These are phyloP conservation scores for Lepus townsendii DNA, from an alignment of 2,797 vertebrate genomes.

Conservation along the genomic window DNA sequence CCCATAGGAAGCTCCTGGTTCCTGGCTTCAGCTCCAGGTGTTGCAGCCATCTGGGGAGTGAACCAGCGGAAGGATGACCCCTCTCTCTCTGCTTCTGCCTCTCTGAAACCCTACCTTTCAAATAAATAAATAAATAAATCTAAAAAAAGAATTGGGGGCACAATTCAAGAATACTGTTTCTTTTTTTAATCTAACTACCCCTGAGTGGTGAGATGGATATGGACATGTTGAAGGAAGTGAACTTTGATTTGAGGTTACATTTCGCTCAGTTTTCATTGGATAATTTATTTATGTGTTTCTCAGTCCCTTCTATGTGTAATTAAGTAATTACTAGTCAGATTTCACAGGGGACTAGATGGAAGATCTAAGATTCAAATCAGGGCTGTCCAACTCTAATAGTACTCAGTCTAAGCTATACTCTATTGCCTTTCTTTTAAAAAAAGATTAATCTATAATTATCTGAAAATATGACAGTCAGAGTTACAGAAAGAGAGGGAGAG, in stretches of 20 bases:
- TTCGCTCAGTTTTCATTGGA: slow-evolving; percentile 55
- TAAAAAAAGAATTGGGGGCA: neutral
- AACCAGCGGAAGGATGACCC: too few relatives aligned
- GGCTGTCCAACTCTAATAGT: slow-evolving; percentile 19
- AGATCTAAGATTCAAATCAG: slow-evolving; percentile 42
- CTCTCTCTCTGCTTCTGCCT: too few relatives aligned
- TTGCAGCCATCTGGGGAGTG: too few relatives aligned
- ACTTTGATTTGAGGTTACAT: slow-evolving; percentile 46
- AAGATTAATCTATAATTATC: too few relatives aligned
- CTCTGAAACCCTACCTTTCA: too few relatives aligned
- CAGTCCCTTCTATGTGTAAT: neutral
- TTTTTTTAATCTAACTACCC: slow-evolving; percentile 26
- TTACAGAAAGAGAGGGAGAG: too few relatives aligned
- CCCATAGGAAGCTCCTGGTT: too few relatives aligned
- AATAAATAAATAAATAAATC: too few relatives aligned
- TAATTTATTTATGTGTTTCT: slow-evolving; percentile 57
- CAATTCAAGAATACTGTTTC: slow-evolving; percentile 30
- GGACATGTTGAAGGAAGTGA: neutral
- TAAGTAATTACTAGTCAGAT: slow-evolving; percentile 59
- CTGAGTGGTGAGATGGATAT: neutral
- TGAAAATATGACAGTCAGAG: too few relatives aligned
- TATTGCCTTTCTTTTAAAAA: neutral
- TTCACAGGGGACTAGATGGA: slow-evolving; percentile 52
- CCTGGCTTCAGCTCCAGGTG: too few relatives aligned
- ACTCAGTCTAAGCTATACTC: neutral